Conservation (phyloP, 2,888 invertebrate species). For the Caenorhabditis becei region DNA sequence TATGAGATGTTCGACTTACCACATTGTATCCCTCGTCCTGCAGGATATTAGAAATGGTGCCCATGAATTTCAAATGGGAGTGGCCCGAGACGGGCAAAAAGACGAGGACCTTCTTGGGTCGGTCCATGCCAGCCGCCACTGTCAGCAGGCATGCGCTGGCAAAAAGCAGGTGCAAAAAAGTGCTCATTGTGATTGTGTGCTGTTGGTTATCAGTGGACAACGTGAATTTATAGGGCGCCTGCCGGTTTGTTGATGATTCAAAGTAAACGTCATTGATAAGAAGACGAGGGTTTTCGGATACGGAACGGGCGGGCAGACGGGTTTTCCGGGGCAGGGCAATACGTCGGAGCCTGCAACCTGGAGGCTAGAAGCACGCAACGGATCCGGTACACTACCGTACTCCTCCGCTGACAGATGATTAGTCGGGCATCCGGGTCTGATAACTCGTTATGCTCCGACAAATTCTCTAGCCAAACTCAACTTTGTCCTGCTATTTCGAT, state of each 20-base stretch:
- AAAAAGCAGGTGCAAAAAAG: slow-evolving; percentile 27
- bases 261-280: slow-evolving; percentile 47
- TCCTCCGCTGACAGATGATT: neutral
- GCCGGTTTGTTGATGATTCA: slow-evolving; percentile 46
- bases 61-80: slow-evolving; percentile 51
- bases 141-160: neutral
- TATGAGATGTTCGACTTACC: slow-evolving; percentile 8
- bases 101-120: slow-evolving; percentile 43
- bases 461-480: no score
- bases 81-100: slow-evolving; percentile 41
- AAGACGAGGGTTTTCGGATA: slow-evolving; percentile 7
- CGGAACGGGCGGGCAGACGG: slow-evolving; percentile 8
- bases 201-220: slow-evolving; percentile 47
- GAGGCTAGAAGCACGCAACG: neutral
- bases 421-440: neutral
- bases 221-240: slow-evolving; percentile 50
- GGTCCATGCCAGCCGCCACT: neutral
- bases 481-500: no score
- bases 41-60: slow-evolving; percentile 46
- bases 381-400: neutral
- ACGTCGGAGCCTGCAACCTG: slow-evolving; percentile 1
- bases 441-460: neutral
- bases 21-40: slow-evolving; percentile 58
- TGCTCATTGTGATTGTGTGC: slow-evolving; percentile 30
- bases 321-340: slow-evolving; percentile 1